Evolutionary conservation across 2,888 invertebrate species (phyloP).

Genomic region (Drosophila neutralis): DNA sequence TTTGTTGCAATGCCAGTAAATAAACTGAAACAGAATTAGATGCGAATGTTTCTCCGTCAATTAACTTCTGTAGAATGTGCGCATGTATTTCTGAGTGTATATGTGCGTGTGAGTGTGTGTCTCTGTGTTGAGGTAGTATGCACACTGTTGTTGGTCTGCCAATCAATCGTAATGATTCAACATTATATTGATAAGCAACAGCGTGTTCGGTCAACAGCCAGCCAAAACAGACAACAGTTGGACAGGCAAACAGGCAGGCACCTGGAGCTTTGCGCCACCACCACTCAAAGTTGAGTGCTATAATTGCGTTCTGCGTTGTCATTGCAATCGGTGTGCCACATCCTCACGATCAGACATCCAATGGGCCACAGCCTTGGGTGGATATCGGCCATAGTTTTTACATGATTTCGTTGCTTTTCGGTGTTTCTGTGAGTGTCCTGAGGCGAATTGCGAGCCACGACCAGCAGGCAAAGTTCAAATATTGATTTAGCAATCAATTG

Average conservation of each 20-base stretch:
- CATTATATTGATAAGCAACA: slow-evolving; percentile 61
- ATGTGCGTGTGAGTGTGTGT: slow-evolving; percentile 19
- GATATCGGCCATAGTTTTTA: slow-evolving; percentile 19
- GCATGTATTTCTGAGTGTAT: slow-evolving; percentile 16
- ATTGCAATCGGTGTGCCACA: slow-evolving; percentile 57
- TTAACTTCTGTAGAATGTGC: slow-evolving; percentile 57
- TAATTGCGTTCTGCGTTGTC: slow-evolving; percentile 63
- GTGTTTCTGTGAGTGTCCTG: slow-evolving; percentile 11
- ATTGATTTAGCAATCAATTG: slow-evolving; percentile 73
- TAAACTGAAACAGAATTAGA: slow-evolving; percentile 7
- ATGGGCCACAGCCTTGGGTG: slow-evolving; percentile 31
- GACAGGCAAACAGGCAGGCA: slow-evolving; percentile 26
- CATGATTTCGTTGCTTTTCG: slow-evolving; percentile 7
- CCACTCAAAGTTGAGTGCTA: slow-evolving; percentile 35
- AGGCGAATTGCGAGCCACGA: slow-evolving; percentile 26
- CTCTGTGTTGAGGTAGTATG: slow-evolving; percentile 8
- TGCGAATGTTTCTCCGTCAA: slow-evolving; percentile 35
- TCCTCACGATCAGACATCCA: not conserved
- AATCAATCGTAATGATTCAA: slow-evolving; percentile 77
- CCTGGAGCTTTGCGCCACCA: not conserved
- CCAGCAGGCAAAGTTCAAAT: slow-evolving; percentile 63
- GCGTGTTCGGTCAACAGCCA: slow-evolving; percentile 30
- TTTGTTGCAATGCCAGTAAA: slow-evolving; percentile 2
- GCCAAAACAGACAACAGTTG: slow-evolving; percentile 40
- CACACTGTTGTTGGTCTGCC: slow-evolving; percentile 55